These are phyloP conservation scores for Synergus gifuensis DNA, from an alignment of 2,888 invertebrate species.

Conservation along the genomic window DNA sequence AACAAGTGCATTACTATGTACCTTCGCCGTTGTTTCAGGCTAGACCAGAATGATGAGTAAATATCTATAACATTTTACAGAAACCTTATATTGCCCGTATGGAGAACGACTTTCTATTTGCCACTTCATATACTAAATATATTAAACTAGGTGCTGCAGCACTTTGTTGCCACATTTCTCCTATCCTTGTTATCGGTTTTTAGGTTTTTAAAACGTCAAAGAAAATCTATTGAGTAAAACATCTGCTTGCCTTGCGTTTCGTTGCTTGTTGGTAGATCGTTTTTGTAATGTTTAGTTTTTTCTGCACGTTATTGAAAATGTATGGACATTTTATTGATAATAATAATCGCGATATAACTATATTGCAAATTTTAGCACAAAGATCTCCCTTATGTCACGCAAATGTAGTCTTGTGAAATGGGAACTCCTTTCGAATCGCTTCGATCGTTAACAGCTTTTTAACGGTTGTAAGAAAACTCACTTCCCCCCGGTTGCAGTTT, in stretches of 20 bases:
- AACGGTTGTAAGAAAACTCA: neutral
- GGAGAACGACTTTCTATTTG: neutral
- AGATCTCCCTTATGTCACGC: slow-evolving; percentile 15
- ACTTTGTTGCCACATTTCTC: neutral
- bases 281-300: slow-evolving; percentile 19
- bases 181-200: slow-evolving; percentile 20
- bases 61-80: neutral
- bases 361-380: slow-evolving; percentile 26
- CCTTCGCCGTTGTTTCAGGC: neutral
- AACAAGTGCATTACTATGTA: slow-evolving; percentile 2
- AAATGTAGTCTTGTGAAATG: neutral
- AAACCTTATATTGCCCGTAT: neutral
- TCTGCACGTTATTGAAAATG: slow-evolving; percentile 14
- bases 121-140: neutral
- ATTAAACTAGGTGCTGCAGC: slow-evolving; percentile 26
- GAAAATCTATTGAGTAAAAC: neutral
- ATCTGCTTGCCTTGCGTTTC: slow-evolving; percentile 2
- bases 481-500: slow-evolving; percentile 19
- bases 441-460: neutral
- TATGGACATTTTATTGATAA: slow-evolving; percentile 7
- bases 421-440: neutral
- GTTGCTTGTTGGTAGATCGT: slow-evolving; percentile 14
- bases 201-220: neutral
- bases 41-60: slow-evolving; percentile 18
- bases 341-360: slow-evolving; percentile 33